These are phyloP conservation scores for Sebastes flavidus DNA, from an alignment of 2,797 vertebrate species.

Conservation along the genomic window DNA sequence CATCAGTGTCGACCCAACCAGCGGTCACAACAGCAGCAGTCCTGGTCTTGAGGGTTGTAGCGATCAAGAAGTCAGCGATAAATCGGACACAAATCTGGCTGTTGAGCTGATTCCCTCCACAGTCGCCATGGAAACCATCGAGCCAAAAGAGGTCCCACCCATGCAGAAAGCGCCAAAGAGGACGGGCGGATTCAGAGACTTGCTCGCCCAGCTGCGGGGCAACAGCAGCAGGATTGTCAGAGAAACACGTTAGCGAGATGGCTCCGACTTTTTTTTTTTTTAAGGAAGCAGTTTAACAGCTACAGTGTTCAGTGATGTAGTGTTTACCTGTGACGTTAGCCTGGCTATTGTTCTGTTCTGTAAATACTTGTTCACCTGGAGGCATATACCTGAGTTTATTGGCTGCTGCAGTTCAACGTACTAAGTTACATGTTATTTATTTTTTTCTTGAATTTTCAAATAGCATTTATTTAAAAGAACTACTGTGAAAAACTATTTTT, in stretches of 20 bases:
- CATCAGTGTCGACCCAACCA: fast-evolving
- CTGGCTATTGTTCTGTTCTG: background rate
- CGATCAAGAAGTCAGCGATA: background rate
- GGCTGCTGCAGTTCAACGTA: background rate
- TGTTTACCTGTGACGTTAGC: background rate
- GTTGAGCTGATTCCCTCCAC: background rate
- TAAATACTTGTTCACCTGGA: background rate
- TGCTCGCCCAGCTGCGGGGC: slow-evolving; percentile 56
- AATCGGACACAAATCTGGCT: background rate
- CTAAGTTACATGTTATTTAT: background rate
- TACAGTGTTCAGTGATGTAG: background rate
- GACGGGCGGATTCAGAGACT: slow-evolving; percentile 39
- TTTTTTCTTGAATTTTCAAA: background rate
- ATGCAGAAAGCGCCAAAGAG: background rate
- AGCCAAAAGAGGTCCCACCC: fast-evolving
- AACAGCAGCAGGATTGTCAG: slow-evolving; percentile 60
- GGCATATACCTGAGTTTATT: background rate
- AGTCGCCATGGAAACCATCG: background rate
- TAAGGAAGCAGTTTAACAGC: too few species aligned
- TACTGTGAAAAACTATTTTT: slow-evolving; percentile 8
- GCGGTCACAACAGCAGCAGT: too few species aligned
- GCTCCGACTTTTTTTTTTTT: background rate
- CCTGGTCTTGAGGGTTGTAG: background rate
- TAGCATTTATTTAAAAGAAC: background rate
- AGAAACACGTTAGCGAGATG: slow-evolving; percentile 29